Conservation (phyloP, 2,888 invertebrate species). For the Prosapia bicincta region DNA sequence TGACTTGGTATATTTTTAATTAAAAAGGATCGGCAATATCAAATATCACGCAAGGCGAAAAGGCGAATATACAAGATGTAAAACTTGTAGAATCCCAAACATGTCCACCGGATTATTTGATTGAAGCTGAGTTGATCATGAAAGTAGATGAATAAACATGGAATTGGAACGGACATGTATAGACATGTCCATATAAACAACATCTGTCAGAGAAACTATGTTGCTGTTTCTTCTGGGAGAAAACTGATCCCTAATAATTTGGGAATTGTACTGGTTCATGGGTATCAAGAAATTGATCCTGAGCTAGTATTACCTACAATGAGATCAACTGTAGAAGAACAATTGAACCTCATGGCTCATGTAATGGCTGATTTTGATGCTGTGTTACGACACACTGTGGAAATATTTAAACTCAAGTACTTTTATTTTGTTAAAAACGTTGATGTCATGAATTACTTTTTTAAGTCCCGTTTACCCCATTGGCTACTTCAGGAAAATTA, state of each 20-base stretch:
- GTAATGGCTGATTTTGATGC: slow-evolving; percentile 86
- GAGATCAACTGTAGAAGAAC: slow-evolving; percentile 95
- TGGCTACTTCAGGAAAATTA: slow-evolving; percentile 94
- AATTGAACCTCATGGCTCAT: slow-evolving; percentile 87
- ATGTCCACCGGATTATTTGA: slow-evolving; percentile 93
- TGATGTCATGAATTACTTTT: slow-evolving; percentile 96
- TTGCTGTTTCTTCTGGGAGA: slow-evolving; percentile 70
- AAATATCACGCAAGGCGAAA: slow-evolving; percentile 68
- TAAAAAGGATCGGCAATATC: slow-evolving; percentile 78
- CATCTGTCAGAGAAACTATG: slow-evolving; percentile 96
- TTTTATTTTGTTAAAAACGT: slow-evolving; percentile 95
- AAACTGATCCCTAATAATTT: slow-evolving; percentile 88
- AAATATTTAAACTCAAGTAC: slow-evolving; percentile 94
- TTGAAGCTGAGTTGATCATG: slow-evolving; percentile 96
- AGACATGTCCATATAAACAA: slow-evolving; percentile 99
- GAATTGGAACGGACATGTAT: slow-evolving; percentile 99
- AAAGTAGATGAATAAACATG: slow-evolving; percentile 98
- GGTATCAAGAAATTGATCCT: slow-evolving; percentile 95
- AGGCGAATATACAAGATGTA: slow-evolving; percentile 72
- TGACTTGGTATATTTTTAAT: slow-evolving; percentile 90
- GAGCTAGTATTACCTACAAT: slow-evolving; percentile 96
- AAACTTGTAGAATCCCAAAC: slow-evolving; percentile 86
- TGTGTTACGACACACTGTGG: slow-evolving; percentile 86
- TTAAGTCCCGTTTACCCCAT: slow-evolving; percentile 93
- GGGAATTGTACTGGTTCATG: slow-evolving; percentile 96